Evolutionary conservation across 2,888 invertebrate genomes (phyloP).

Genomic region (Chrysina gloriosa): DNA sequence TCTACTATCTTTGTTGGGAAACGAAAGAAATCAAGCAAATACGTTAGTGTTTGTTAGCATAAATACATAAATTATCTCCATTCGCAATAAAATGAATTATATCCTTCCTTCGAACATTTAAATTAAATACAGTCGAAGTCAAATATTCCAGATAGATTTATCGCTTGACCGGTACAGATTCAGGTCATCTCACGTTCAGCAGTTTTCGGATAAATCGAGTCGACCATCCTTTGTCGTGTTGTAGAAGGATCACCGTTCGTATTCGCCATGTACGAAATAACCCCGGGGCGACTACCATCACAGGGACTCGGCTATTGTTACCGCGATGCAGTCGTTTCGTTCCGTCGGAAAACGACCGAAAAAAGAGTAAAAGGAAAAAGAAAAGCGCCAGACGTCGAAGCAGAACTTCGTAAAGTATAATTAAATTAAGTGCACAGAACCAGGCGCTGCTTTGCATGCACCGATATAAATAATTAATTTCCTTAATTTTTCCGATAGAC

Average conservation of each 20-base stretch:
- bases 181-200: conserved; percentile 43
- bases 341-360: conserved; percentile 16
- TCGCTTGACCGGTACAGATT: conserved; percentile 29
- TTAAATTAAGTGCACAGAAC: conserved; percentile 24
- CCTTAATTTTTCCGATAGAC: neutral
- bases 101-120: neutral
- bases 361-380: conserved; percentile 2
- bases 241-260: conserved; percentile 28
- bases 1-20: too few relatives aligned
- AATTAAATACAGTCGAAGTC: conserved; percentile 8
- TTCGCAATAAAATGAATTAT: neutral
- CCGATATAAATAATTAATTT: conserved; percentile 14
- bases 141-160: conserved; percentile 40
- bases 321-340: conserved; percentile 30
- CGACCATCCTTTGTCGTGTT: conserved; percentile 46
- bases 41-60: too few relatives aligned
- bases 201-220: conserved; percentile 42
- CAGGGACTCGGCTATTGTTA: conserved; percentile 12
- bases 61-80: neutral
- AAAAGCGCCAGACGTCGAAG: conserved; percentile 17
- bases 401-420: conserved; percentile 7
- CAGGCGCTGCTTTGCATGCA: conserved; percentile 15
- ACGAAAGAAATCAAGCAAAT: too few relatives aligned
- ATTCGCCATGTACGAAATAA: conserved; percentile 34
- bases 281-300: conserved; percentile 18